These are phyloP conservation scores for Hirtodrosophila alboralis DNA, from an alignment of 2,888 invertebrate species.

Conservation along the genomic window DNA sequence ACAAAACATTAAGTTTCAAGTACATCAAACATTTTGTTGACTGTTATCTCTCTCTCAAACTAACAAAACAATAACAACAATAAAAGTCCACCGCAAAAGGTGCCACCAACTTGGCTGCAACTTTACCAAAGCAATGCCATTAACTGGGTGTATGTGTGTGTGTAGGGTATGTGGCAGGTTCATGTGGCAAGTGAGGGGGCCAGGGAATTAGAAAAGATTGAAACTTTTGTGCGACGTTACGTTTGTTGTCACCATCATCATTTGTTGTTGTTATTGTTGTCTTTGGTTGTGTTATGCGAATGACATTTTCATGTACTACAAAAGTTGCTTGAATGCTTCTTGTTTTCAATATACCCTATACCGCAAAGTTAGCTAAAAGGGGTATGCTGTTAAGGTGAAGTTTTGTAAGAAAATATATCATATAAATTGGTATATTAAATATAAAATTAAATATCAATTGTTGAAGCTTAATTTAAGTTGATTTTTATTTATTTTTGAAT, in stretches of 20 bases:
- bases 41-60: constrained; percentile 68
- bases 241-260: constrained; percentile 52
- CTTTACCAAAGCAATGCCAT: constrained; percentile 35
- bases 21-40: constrained; percentile 79
- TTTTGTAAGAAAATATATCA: too few species aligned
- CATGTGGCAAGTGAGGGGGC: not conserved
- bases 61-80: constrained; percentile 36
- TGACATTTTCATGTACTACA: constrained; percentile 78
- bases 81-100: constrained; percentile 55
- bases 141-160: too few species aligned
- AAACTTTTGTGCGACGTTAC: constrained; percentile 74
- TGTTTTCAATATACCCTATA: constrained; percentile 48
- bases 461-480: too few species aligned
- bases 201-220: constrained; percentile 33
- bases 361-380: not conserved
- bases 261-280: constrained; percentile 37
- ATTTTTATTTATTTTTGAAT: too few species aligned
- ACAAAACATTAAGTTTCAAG: constrained; percentile 68
- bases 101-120: constrained; percentile 72
- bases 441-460: too few species aligned
- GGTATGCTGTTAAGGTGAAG: not conserved
- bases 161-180: constrained; percentile 22
- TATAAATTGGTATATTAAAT: too few species aligned
- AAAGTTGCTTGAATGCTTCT: constrained; percentile 74
- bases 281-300: constrained; percentile 70